Base-by-base conservation (phyloP, 2,888 invertebrate species). In the Serrognathus titanus region DNA sequence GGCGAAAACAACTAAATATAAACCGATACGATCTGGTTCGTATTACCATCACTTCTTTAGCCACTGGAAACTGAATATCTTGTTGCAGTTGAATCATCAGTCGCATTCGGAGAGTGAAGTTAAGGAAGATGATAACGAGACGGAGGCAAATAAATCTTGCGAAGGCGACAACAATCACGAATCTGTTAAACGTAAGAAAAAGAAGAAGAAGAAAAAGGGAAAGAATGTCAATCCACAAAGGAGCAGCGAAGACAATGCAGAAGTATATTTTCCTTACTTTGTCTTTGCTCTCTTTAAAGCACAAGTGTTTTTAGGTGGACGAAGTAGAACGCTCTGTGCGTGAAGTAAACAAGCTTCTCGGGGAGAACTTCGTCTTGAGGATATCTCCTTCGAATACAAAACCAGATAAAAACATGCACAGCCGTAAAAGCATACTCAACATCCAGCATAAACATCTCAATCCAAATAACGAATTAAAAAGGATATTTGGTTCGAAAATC, bases 401-500 rank as follows among this genome's bases (percentile, higher is more conserved):
- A 57, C 65, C 70, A 39, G 77, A 75, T 16, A 71, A 70, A 59
- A 62, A 64, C 47, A 51, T 60, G 40, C 65, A 70, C 37, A 65
- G 61, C 51, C 60, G 62, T 48, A 81, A 83, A 64, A 78, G 82
- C 43, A 74, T 88, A 37, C 77, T 91, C 8, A 79, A 77, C 49
- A 82, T 90, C 24, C 87, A 89, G 61, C 81, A 84, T 61, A 88
- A 88, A 70, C 82, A 89, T 74, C 78, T 92, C 16, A 91, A 91
- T 79, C 85, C 89, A 9, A 88, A 88, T 63, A 89, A 89, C 78
- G 92, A 92, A 78, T 80, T 92, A 72, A 87, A 88, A 60, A 83
- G 86, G 69, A 90, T 91, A 69, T 92, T 92, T 80, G 92, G 92
- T 16, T 86, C 88, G 13, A 86, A 87, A 75, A 87, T 89, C 52